Percentiles rank a stretch among this genome's conserved stretches.
phyloP scores from a whole-genome alignment of 2,888 invertebrate species.

The Acleris emargana region DNA sequence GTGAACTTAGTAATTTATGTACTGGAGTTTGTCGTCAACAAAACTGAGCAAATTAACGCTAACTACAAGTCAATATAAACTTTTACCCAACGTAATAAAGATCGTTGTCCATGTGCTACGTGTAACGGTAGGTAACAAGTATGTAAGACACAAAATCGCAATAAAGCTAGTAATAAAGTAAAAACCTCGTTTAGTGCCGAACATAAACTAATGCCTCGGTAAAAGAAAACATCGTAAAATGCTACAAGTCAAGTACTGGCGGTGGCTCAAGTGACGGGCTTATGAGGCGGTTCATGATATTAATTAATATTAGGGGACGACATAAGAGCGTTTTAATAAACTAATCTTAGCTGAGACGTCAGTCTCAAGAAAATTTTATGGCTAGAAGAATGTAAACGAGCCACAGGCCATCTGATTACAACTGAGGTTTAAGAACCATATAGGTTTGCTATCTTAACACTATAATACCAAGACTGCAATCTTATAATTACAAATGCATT shows the following conservation, averaged over 20 bases:
- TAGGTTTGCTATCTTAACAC: too few relatives aligned
- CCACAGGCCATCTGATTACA: too few relatives aligned
- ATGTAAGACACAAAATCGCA: slow-evolving; percentile 54
- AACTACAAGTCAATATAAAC: slow-evolving; percentile 8
- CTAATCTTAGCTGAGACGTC: too few relatives aligned
- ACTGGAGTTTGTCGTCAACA: slow-evolving; percentile 32
- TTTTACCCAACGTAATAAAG: slow-evolving; percentile 7
- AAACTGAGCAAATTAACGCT: slow-evolving; percentile 21
- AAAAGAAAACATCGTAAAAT: slow-evolving; percentile 76
- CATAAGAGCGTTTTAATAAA: too few relatives aligned
- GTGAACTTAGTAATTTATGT: slow-evolving; percentile 35
- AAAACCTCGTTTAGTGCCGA: slow-evolving; percentile 67
- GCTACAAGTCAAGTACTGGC: slow-evolving; percentile 64
- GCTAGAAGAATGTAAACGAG: too few relatives aligned
- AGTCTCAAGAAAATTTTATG: too few relatives aligned
- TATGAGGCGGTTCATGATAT: too few relatives aligned
- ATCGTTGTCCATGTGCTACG: background rate
- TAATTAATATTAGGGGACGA: too few relatives aligned
- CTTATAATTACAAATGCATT: too few relatives aligned
- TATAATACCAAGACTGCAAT: too few relatives aligned
- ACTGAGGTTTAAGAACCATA: too few relatives aligned
- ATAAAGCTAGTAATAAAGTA: slow-evolving; percentile 68
- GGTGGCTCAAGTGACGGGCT: slow-evolving; percentile 38
- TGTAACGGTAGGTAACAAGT: slow-evolving; percentile 22
- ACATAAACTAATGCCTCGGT: slow-evolving; percentile 67